Evolutionary conservation across 2,113 vertebrate genomes (phyloP), one percentile per base, ranked within the genome.

Genomic region (Campylomormyrus tamandua): DNA sequence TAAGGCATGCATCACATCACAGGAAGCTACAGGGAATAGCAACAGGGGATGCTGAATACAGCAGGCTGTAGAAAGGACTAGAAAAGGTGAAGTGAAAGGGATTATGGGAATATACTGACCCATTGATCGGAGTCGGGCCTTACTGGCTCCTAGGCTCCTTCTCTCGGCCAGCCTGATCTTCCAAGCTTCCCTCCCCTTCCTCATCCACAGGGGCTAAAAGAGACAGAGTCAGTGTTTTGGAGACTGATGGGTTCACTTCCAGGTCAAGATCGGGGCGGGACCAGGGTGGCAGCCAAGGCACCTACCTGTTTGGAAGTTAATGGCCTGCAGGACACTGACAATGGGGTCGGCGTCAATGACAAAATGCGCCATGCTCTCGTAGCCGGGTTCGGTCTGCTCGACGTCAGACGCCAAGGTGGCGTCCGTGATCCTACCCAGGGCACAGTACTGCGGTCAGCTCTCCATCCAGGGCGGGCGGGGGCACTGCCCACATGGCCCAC

Each of bases 301-400:
- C 91, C 39, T 91, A 98, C 97, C 94, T 24, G 96, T 91, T 90
- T 96, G 95, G 94, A 99, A 98, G 93, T 97, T 94, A 0, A 99
- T 97, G 92, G 95, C 97, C 89, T 95, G 93, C 93, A 99, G 94
- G 95, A 96, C 95, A 83, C 96, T 95, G 0, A 95, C 96, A 88
- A 97, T 93, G 0, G 95, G 91, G 66, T 97, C 96, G 11, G 96
- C 95, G 0, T 96, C 95, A 90, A 98, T 90, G 13, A 91, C 91
- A 86, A 98, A 97, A 56, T 96, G 96, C 89, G 96, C 96, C 98
- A 98, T 97, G 70, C 94, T 97, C 92, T 98, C 97, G 0, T 96
- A 98, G 77, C 97, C 96, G 0, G 95, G 95, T 88, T 98, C 97
- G 0, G 95, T 96, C 52, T 94, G 95, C 89, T 96, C 96, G 5